Conservation (phyloP, 2,113 vertebrate genomes). For the Arenaria interpres region DNA sequence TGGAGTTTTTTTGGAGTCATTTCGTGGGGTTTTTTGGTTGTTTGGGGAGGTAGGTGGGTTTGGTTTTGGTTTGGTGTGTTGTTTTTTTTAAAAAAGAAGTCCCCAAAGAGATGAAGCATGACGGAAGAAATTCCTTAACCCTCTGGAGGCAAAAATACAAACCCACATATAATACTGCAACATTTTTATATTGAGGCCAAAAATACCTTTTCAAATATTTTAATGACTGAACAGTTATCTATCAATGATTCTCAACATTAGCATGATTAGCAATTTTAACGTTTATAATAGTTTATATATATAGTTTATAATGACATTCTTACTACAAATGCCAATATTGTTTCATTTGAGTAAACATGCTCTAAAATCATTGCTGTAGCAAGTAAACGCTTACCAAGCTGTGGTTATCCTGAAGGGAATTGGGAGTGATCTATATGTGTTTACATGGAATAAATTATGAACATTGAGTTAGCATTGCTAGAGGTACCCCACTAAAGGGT, state of each 20-base stretch:
- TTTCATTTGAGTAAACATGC: neutral
- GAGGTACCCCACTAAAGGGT: neutral
- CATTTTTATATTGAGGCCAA: conserved; percentile 2
- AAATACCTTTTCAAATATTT: neutral
- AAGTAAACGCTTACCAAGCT: neutral
- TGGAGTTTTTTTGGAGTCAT: neutral
- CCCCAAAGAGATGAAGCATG: neutral
- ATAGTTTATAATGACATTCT: neutral
- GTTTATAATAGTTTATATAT: neutral
- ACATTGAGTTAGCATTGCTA: neutral
- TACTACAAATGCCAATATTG: conserved; percentile 9
- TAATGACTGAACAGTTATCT: neutral
- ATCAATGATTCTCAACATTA: conserved; percentile 23
- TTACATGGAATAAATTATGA: neutral
- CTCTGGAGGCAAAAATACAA: conserved; percentile 11
- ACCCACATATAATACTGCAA: conserved; percentile 8
- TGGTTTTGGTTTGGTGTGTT: neutral
- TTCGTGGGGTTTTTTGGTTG: neutral
- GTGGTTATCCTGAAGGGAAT: neutral
- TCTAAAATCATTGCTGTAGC: neutral
- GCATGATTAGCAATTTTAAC: conserved; percentile 1
- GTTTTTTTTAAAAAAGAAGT: neutral
- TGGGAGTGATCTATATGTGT: neutral
- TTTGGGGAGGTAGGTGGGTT: neutral
- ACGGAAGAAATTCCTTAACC: conserved; percentile 20